Conservation (phyloP, 2,888 invertebrate species). For the Melipona bicolor region DNA sequence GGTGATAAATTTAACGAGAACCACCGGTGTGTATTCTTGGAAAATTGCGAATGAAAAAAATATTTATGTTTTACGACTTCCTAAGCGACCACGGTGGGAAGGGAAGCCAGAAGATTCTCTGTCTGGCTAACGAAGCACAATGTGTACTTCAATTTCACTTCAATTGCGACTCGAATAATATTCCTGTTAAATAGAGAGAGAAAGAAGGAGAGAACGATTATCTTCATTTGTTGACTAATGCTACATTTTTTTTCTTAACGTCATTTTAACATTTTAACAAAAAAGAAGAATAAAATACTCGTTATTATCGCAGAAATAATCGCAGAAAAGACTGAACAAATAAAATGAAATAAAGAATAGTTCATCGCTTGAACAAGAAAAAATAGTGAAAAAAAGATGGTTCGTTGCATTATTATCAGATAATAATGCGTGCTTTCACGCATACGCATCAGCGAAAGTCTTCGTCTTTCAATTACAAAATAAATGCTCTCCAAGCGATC, state of each 20-base stretch:
- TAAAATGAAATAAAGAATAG: background rate
- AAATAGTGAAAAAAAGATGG: background rate
- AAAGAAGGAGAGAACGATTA: background rate
- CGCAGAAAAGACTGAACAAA: background rate
- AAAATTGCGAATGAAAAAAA: background rate
- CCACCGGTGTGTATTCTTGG: background rate
- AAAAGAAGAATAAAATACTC: background rate
- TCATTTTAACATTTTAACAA: background rate
- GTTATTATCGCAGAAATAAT: background rate
- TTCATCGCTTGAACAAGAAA: background rate
- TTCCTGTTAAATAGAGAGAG: background rate
- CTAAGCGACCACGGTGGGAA: background rate
- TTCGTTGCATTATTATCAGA: background rate
- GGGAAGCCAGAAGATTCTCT: background rate
- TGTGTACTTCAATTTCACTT: background rate
- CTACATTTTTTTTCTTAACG: background rate
- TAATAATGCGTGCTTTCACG: background rate
- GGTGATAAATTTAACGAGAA: constrained; percentile 4
- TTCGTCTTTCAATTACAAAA: background rate
- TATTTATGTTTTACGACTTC: constrained; percentile 17
- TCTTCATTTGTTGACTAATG: background rate
- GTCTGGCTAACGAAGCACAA: background rate
- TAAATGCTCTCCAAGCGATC: background rate
- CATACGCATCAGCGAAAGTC: background rate
- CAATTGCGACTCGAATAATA: background rate